Percentiles rank a stretch among this genome's conserved stretches.
These are phyloP conservation scores for Redunca redunca DNA, from an alignment of 2,113 vertebrate species.

Conservation along the genomic window DNA sequence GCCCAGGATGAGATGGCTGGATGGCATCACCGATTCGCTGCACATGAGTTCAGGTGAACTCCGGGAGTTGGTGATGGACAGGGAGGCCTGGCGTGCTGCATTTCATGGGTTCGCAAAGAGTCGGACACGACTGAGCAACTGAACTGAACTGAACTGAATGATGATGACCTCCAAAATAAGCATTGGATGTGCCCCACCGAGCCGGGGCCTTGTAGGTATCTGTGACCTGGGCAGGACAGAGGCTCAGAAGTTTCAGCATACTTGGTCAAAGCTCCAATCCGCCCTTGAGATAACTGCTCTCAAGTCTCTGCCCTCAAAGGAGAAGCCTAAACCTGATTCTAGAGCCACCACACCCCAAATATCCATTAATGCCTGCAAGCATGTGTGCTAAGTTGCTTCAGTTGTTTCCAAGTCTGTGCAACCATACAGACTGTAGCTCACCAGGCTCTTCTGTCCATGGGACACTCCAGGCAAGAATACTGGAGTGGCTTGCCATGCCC, in stretches of 20 bases:
- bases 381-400: not conserved
- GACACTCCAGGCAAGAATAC: not conserved
- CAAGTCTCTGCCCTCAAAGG: not conserved
- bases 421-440: not conserved
- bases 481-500: not conserved
- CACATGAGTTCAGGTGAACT: too few species aligned
- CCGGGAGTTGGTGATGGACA: too few species aligned
- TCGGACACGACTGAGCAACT: not conserved
- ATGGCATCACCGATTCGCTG: too few species aligned
- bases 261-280: not conserved
- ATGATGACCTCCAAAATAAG: not conserved
- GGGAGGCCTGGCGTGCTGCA: too few species aligned
- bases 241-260: not conserved
- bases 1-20: too few species aligned
- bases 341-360: not conserved
- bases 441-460: not conserved
- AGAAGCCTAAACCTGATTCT: not conserved
- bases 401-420: not conserved
- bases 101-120: too few species aligned
- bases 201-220: not conserved
- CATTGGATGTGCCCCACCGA: not conserved
- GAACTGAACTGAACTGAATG: not conserved
- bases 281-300: not conserved
- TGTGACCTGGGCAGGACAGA: not conserved
- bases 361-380: rapidly evolving